phyloP scores from a whole-genome alignment of 2,113 vertebrate species.

The Tapirus terrestris region DNA sequence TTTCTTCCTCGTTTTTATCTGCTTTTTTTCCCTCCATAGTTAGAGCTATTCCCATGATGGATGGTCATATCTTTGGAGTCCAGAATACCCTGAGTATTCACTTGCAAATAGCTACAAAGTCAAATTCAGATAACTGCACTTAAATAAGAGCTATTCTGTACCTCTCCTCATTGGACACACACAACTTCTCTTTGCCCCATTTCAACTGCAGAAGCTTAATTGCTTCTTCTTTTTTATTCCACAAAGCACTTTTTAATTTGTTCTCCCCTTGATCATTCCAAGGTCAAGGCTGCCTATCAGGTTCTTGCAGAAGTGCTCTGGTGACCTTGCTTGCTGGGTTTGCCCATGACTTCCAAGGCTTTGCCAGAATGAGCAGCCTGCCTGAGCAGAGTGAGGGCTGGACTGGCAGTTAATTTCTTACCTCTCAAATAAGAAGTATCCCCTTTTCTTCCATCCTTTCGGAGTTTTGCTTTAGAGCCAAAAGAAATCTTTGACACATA shows the following conservation, averaged over 20 bases:
- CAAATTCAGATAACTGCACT: slow-evolving; percentile 47
- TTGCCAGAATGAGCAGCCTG: not conserved
- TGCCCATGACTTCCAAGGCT: not conserved
- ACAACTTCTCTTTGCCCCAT: not conserved
- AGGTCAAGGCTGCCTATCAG: slow-evolving; percentile 29
- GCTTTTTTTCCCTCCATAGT: not conserved
- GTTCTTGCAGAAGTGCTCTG: not conserved
- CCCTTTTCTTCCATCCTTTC: not conserved
- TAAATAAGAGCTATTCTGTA: not conserved
- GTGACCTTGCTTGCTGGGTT: not conserved
- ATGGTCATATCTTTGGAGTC: slow-evolving; percentile 53
- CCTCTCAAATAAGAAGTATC: not conserved
- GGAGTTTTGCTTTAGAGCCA: not conserved
- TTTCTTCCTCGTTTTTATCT: slow-evolving; percentile 54
- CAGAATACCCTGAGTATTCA: slow-evolving; percentile 71
- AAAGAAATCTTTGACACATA: not conserved
- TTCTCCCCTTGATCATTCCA: not conserved
- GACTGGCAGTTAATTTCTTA: not conserved
- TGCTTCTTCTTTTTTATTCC: not conserved
- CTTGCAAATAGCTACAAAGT: slow-evolving; percentile 61
- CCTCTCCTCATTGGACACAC: not conserved
- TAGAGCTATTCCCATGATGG: slow-evolving; percentile 56
- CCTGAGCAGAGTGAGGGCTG: not conserved
- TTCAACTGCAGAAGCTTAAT: slow-evolving; percentile 11
- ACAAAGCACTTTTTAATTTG: not conserved